Evolutionary conservation across 2,113 vertebrate genomes (phyloP).

Genomic region (Lynx canadensis): DNA sequence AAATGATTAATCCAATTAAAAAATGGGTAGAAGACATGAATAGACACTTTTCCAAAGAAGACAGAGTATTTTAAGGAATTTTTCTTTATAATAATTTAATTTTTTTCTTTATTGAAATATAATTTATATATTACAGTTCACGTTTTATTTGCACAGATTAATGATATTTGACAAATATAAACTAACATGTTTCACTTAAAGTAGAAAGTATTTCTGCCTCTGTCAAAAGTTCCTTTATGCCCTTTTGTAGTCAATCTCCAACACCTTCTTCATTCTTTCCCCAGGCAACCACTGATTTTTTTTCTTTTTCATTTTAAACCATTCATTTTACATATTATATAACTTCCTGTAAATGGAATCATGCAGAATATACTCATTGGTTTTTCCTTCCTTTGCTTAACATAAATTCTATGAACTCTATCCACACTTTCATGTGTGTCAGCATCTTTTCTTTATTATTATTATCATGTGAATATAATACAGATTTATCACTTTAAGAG

Average conservation of each 20-base stretch:
- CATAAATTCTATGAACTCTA: neutral
- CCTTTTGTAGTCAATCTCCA: neutral
- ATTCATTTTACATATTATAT: neutral
- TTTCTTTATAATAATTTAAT: neutral
- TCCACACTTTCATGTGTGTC: neutral
- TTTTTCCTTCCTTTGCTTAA: neutral
- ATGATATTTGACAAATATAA: neutral
- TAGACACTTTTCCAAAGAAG: neutral
- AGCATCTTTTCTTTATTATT: neutral
- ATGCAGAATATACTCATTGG: neutral
- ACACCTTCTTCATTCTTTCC: neutral
- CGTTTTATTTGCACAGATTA: neutral
- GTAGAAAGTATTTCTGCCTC: neutral
- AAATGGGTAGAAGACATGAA: neutral
- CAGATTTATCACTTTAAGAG: neutral
- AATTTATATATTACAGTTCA: neutral
- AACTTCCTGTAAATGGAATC: neutral
- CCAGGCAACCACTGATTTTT: neutral
- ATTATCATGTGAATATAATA: neutral
- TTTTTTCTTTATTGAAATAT: neutral
- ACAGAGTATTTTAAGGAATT: neutral
- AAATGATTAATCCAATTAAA: neutral
- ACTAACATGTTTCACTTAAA: neutral
- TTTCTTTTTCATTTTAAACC: neutral
- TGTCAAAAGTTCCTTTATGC: neutral